Conservation (phyloP, 2,888 invertebrate genomes). For the Coelogynopora nodosa region DNA sequence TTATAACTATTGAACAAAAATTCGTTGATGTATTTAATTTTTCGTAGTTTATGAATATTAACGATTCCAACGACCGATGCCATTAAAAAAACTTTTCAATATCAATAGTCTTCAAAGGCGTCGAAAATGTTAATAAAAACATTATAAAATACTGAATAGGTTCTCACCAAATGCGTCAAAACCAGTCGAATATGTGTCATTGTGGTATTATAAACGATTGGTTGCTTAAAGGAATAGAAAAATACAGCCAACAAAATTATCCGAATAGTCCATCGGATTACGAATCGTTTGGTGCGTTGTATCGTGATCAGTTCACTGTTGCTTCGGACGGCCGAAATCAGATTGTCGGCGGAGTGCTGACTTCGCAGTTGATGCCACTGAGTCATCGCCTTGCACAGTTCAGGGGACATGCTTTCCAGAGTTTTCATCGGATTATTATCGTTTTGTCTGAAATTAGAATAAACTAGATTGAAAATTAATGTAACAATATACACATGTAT, state of each 20-base stretch:
- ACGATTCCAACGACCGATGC: too few species aligned
- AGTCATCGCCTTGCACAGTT: neutral
- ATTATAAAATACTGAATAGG: neutral
- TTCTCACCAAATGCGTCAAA: neutral
- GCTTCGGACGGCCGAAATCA: neutral
- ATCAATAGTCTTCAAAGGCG: too few species aligned
- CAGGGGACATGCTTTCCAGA: neutral
- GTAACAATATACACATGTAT: too few species aligned
- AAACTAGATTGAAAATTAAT: too few species aligned
- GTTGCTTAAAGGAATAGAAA: neutral
- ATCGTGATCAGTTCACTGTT: neutral
- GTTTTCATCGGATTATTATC: too few species aligned
- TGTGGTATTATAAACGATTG: neutral
- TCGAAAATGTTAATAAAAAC: neutral
- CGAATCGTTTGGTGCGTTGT: neutral
- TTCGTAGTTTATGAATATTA: too few species aligned
- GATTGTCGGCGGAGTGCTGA: neutral
- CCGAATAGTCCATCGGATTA: neutral
- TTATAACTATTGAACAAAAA: too few species aligned
- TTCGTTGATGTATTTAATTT: too few species aligned
- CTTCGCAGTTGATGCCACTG: neutral
- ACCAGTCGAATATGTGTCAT: neutral
- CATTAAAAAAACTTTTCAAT: too few species aligned
- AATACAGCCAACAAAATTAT: neutral
- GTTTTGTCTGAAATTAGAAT: too few species aligned